Conservation (phyloP, 2,888 invertebrate species). For the Eilema griseolum region DNA sequence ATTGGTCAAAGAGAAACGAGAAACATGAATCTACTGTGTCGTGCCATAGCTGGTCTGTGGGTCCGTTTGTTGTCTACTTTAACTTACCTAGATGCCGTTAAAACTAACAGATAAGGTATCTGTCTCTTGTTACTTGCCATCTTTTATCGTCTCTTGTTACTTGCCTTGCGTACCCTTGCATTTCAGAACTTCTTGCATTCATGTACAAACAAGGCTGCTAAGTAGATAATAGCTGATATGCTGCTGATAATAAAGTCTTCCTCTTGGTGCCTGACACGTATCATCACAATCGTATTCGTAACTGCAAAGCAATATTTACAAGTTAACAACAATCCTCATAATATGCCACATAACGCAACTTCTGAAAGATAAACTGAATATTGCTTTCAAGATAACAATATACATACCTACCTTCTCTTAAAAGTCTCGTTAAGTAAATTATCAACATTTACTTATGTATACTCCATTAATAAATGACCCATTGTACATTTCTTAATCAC, state of each 20-base stretch:
- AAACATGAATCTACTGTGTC: too few species aligned
- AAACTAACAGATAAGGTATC: too few species aligned
- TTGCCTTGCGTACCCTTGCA: too few species aligned
- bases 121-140: too few species aligned
- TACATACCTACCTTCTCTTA: not conserved
- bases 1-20: not conserved
- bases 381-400: not conserved
- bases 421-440: not conserved
- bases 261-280: too few species aligned
- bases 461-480: not conserved
- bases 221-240: not conserved
- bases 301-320: not conserved
- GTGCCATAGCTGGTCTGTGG: not conserved
- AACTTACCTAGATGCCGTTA: not conserved
- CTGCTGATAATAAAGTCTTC: too few species aligned
- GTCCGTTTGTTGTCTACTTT: not conserved
- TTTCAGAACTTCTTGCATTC: not conserved
- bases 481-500: not conserved
- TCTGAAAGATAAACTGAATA: not conserved
- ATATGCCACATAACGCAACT: not conserved
- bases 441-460: not conserved
- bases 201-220: not conserved
- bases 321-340: not conserved
- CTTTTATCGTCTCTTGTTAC: too few species aligned
- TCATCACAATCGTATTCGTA: not conserved